phyloP scores from a whole-genome alignment of 2,797 vertebrate genomes.

The Chelon auratus region DNA sequence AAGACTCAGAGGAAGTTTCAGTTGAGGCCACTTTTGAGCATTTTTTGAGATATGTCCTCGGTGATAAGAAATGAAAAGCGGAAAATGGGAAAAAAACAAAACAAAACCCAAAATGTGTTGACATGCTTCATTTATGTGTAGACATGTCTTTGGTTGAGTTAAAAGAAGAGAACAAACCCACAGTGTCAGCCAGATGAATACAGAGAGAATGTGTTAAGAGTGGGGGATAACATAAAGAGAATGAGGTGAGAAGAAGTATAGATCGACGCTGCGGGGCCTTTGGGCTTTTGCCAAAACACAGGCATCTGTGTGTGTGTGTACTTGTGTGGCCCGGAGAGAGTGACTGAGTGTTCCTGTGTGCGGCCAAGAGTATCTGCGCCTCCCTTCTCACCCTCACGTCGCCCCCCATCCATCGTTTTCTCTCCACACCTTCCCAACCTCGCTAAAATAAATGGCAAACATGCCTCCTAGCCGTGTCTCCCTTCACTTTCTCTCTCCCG shows the following conservation, averaged over 20 bases:
- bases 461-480: conserved; percentile 31
- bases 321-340: conserved; percentile 68
- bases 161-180: conserved; percentile 40
- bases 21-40: conserved; percentile 10
- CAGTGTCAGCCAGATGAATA: conserved; percentile 61
- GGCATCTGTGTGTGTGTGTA: conserved; percentile 55
- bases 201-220: conserved; percentile 69
- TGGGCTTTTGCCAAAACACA: conserved; percentile 76
- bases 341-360: conserved; percentile 70
- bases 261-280: conserved; percentile 66
- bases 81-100: neutral
- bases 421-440: conserved; percentile 46
- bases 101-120: neutral
- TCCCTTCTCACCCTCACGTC: conserved; percentile 36
- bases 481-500: conserved; percentile 40
- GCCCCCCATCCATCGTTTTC: conserved; percentile 19
- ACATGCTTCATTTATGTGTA: conserved; percentile 30
- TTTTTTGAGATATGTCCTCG: too few species aligned
- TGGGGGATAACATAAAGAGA: conserved; percentile 57
- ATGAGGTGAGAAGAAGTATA: conserved; percentile 62
- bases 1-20: conserved; percentile 5
- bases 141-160: conserved; percentile 37
- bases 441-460: conserved; percentile 54
- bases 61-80: too few species aligned
- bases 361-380: conserved; percentile 44